Conservation (phyloP, 2,797 vertebrate species). For the Rhinella marina region DNA sequence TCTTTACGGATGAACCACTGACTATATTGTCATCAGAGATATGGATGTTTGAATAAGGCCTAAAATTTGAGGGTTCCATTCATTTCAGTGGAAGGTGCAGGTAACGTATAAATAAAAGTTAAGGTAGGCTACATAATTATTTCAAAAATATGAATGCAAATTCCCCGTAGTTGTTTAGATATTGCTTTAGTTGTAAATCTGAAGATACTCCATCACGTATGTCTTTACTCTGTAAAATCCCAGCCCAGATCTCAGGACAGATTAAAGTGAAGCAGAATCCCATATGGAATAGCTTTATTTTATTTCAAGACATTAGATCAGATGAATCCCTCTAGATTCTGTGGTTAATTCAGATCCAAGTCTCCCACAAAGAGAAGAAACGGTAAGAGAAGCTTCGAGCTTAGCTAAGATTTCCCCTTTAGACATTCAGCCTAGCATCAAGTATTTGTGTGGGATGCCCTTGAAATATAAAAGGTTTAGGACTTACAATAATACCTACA, state of each 20-base stretch:
- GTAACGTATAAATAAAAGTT: not conserved
- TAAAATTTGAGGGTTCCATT: too few relatives aligned
- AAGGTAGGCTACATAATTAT: not conserved
- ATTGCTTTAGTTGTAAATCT: not conserved
- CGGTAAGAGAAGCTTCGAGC: constrained; percentile 4
- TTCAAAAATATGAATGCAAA: not conserved
- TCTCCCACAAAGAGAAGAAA: constrained; percentile 23
- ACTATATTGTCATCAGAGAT: too few relatives aligned
- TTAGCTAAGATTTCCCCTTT: constrained; percentile 14
- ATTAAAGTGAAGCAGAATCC: not conserved
- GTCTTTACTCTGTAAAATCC: not conserved
- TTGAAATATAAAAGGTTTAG: constrained; percentile 36
- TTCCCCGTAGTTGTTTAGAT: not conserved
- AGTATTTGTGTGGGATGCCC: constrained; percentile 52
- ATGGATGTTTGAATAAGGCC: too few relatives aligned
- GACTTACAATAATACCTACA: constrained; percentile 23
- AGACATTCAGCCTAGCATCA: constrained; percentile 1
- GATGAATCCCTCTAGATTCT: constrained; percentile 4
- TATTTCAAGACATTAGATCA: constrained; percentile 39
- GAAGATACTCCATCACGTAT: not conserved
- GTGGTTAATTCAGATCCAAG: constrained; percentile 33
- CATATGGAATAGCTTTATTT: constrained; percentile 34
- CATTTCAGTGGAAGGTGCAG: too few relatives aligned
- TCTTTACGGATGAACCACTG: too few relatives aligned
- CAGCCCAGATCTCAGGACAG: not conserved